Evolutionary conservation across 1,140 invertebrate genomes (phyloP), one percentile per base, ranked within the genome.

Genomic region (Nixonia krombeini): DNA sequence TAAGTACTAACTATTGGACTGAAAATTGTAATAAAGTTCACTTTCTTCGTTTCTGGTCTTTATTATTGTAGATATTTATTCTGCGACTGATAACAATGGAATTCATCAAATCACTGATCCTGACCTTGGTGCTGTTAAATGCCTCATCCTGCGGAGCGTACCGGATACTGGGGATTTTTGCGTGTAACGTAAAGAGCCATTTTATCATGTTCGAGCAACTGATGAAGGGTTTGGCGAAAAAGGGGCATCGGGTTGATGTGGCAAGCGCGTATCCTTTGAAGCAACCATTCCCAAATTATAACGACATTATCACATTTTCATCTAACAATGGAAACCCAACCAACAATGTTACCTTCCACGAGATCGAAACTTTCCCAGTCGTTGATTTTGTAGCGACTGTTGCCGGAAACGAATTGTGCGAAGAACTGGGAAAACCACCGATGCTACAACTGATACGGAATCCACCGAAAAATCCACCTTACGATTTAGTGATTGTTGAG

Each of bases 221-320:
- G 38, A 83, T 88, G 69, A 86, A 86, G 53, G 88, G 81, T 7
- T 47, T 91, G 13, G 88, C 86, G 0, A 66, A 49, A 8, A 81
- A 78, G 21, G 89, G 88, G 4, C 89, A 91, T 57, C 76, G 88
- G 21, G 82, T 90, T 1, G 88, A 88, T 1, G 73, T 90, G 0
- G 70, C 89, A 0, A 88, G 86, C 42, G 69, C 85, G 1, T 88
- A 86, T 62, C 78, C 85, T 0, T 72, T 84, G 2, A 86, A 86
- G 41, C 77, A 75, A 26, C 78, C 82, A 0, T 55, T 84, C 1
- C 69, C 80, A 1, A 89, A 89, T 64, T 88, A 88, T 29, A 80
- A 70, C 2, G 87, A 90, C 62, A 66, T 88, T 4, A 25, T 78
- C 7, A 33, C n/a, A 0, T n/a, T 79, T 0, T 12, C 47, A 0